These are phyloP conservation scores for Octonoba sinensis DNA, from an alignment of 2,888 invertebrate genomes.

Conservation along the genomic window DNA sequence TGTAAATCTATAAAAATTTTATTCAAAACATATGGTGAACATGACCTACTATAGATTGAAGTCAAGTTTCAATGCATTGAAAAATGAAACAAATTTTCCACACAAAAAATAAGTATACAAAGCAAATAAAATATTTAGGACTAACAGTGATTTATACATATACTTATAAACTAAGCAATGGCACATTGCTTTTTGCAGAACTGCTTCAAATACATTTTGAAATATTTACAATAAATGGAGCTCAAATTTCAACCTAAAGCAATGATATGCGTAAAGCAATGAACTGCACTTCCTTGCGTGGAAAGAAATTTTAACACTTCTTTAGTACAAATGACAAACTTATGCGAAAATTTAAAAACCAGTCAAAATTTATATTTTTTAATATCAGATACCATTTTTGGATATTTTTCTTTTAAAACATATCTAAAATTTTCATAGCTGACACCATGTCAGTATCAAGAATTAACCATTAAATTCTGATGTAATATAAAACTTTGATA, in stretches of 20 bases:
- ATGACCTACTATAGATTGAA: too few relatives aligned
- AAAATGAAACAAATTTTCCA: too few relatives aligned
- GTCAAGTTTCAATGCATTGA: too few relatives aligned
- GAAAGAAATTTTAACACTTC: background rate
- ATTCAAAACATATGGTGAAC: too few relatives aligned
- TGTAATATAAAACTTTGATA: background rate
- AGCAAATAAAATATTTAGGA: slow-evolving; percentile 3
- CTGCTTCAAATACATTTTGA: slow-evolving; percentile 17
- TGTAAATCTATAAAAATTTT: too few relatives aligned
- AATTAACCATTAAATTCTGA: too few relatives aligned
- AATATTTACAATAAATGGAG: slow-evolving; percentile 16
- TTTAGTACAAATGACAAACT: background rate
- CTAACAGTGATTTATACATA: slow-evolving; percentile 32
- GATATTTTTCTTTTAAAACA: background rate
- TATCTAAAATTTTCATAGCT: background rate
- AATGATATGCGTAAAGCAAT: background rate
- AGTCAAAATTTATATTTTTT: slow-evolving; percentile 20
- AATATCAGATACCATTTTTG: slow-evolving; percentile 5
- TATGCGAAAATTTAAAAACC: background rate
- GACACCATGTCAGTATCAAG: too few relatives aligned
- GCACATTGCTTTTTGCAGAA: slow-evolving; percentile 51
- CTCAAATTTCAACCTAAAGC: background rate
- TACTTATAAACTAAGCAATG: slow-evolving; percentile 43
- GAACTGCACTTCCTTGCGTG: background rate
- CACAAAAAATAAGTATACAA: slow-evolving; percentile 11